phyloP scores from a whole-genome alignment of 2,888 invertebrate species.

The Andrena bucephala region DNA sequence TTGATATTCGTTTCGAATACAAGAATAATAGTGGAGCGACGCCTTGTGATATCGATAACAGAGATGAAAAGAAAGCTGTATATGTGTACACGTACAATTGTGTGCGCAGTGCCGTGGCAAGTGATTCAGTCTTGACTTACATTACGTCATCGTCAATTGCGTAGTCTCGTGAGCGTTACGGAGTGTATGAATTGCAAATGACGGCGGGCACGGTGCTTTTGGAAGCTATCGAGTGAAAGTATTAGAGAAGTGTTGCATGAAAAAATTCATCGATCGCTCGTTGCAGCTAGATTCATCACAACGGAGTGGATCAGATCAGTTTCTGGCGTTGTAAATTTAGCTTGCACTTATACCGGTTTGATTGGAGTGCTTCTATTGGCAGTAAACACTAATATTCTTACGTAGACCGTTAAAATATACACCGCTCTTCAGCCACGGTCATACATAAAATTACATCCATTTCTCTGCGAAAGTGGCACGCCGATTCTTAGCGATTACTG shows the following conservation, averaged over 20 bases:
- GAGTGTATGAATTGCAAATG: slow-evolving; percentile 13
- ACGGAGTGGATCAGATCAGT: slow-evolving; percentile 15
- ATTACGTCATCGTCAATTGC: slow-evolving; percentile 56
- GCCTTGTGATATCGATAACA: slow-evolving; percentile 6
- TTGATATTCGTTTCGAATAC: slow-evolving; percentile 3
- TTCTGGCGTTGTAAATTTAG: slow-evolving; percentile 45
- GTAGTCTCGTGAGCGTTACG: neutral
- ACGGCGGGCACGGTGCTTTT: neutral
- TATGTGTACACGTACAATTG: neutral
- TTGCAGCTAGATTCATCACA: neutral
- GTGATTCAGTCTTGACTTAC: slow-evolving; percentile 27
- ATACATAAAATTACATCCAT: slow-evolving; percentile 17
- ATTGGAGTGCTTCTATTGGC: slow-evolving; percentile 33
- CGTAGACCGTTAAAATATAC: slow-evolving; percentile 35
- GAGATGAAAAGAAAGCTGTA: neutral
- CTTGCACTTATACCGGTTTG: neutral
- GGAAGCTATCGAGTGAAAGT: neutral
- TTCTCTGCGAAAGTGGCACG: neutral
- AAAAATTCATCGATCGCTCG: slow-evolving; percentile 1
- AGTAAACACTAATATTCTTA: slow-evolving; percentile 23
- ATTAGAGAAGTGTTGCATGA: neutral
- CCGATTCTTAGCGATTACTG: neutral
- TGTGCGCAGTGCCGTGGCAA: slow-evolving; percentile 17
- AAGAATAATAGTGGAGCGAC: slow-evolving; percentile 29
- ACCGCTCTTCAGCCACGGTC: neutral